Evolutionary conservation across 2,888 invertebrate species (phyloP), one percentile per base, ranked within the genome.

Genomic region (Harmothoe impar): DNA sequence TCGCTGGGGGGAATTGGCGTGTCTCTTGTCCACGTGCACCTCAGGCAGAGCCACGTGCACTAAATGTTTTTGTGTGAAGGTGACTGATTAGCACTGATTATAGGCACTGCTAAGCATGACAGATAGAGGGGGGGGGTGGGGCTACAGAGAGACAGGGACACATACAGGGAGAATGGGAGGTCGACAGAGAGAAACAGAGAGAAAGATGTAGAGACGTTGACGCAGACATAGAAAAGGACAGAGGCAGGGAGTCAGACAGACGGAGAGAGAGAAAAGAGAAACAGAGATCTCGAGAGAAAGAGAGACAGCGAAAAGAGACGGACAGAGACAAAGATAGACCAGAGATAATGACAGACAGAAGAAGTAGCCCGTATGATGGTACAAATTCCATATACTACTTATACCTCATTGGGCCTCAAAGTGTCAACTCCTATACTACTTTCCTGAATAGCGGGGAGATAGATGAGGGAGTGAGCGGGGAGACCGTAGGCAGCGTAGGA

Each of bases 31-130:
- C 33, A 20, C 43, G 20, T 81, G 35, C 35, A 43, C 35, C 33
- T 3, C 12, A 43, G 20, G 35, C 81, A 23, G 35, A 23, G 81
- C 35, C 81, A 81, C 81, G 81, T 81, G 81, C 43, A 17, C 35
- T 43, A 35, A 81, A 81, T 23, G 23, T 20, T 25, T 17, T 81
- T 81, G 33, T 33, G 33, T 33, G 81, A 43, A 35, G 62, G 20
- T 15, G 62, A 20, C 77, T 77, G 77, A 77, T 77, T 77, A 77
- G 72, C 72, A 72, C 72, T 72, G 72, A 72, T 29, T 72, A 72
- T 29, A 29, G 72, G 72, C 72, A 29, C 20, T 25, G 72, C 72
- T 72, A 3, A 29, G 72, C 29, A 25, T 72, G 72, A n/a, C 29
- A 3, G 25, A 29, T 15, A 15, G 29, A 12, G 29, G 25, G 25